Conservation (phyloP, 2,797 vertebrate genomes). For the Euphonia xanthogaster region DNA sequence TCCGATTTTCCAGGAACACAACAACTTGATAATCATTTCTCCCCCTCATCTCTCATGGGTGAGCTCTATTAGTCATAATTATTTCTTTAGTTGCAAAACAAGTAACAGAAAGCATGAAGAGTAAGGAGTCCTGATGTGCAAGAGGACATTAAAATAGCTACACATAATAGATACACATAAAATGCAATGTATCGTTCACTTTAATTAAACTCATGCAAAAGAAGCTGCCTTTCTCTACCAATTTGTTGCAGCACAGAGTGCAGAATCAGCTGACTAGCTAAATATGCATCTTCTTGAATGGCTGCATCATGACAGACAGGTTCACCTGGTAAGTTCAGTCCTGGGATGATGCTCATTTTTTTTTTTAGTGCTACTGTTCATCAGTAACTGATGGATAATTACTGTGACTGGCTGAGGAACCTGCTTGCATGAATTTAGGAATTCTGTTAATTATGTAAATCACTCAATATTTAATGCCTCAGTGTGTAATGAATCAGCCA, state of each 20-base stretch:
- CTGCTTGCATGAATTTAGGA: conserved; percentile 1
- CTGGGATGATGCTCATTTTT: neutral
- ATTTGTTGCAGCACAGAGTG: neutral
- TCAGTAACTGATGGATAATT: conserved; percentile 6
- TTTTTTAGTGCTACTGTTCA: neutral
- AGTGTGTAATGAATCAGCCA: neutral
- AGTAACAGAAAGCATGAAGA: neutral
- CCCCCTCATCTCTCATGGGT: neutral
- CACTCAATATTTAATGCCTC: conserved; percentile 39
- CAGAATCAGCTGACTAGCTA: neutral
- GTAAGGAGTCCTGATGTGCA: neutral
- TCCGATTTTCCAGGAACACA: neutral
- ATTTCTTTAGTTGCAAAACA: conserved; percentile 2
- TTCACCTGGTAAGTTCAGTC: neutral
- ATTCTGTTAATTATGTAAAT: conserved; percentile 48
- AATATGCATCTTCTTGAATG: neutral
- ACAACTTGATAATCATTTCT: neutral
- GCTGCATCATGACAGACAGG: neutral
- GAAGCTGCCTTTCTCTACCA: neutral
- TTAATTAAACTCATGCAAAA: neutral
- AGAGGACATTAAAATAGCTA: neutral
- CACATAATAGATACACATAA: neutral
- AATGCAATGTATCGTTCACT: neutral
- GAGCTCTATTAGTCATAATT: neutral
- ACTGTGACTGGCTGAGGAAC: neutral